Evolutionary conservation across 2,797 vertebrate genomes (phyloP).

Genomic region (Cichlasoma orientale): DNA sequence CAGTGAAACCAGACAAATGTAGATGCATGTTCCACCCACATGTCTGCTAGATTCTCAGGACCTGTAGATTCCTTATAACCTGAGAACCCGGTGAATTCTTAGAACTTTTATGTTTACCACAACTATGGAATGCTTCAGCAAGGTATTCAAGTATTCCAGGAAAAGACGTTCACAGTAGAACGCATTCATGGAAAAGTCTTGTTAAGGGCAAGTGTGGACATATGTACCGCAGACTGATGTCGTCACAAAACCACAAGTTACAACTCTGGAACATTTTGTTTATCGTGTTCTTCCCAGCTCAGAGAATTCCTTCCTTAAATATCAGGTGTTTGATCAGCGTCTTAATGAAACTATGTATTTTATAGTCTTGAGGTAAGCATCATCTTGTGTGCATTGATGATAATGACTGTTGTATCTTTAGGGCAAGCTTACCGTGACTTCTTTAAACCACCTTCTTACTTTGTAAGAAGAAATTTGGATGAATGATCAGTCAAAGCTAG

Average conservation of each 20-base stretch:
- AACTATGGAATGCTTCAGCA: neutral
- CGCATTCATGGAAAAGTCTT: neutral
- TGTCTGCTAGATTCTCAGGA: neutral
- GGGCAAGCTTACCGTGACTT: neutral
- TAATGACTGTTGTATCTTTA: neutral
- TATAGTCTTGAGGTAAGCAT: neutral
- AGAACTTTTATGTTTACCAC: neutral
- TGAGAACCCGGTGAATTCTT: neutral
- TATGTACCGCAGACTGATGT: neutral
- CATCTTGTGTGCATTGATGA: no score
- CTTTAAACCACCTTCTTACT: neutral
- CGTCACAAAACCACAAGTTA: neutral
- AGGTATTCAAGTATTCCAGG: neutral
- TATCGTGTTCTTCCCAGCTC: neutral
- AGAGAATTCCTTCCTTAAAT: neutral
- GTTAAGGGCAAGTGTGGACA: conserved; percentile 14
- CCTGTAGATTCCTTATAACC: neutral
- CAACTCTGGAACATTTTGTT: neutral
- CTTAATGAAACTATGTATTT: neutral
- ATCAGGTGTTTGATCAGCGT: neutral
- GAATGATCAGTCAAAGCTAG: neutral
- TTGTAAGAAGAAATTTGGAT: neutral
- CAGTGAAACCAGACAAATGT: neutral
- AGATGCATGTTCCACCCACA: neutral
- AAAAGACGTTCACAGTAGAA: neutral